Conservation (phyloP, 2,113 vertebrate species). For the Proteles cristata region DNA sequence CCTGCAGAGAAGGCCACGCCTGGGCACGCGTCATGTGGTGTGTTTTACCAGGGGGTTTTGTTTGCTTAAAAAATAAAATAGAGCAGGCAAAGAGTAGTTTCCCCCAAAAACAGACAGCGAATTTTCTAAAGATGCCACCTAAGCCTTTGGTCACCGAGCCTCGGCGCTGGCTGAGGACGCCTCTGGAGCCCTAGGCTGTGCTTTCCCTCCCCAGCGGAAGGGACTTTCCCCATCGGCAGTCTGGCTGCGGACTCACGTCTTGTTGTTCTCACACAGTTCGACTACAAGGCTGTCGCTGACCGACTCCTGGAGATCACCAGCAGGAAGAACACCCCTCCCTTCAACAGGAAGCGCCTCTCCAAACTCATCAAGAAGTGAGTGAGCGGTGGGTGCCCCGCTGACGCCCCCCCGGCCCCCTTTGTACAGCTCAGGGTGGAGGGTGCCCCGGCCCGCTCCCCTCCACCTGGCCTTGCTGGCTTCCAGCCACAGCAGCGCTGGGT, state of each 20-base stretch:
- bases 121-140: background rate
- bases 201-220: fast-evolving
- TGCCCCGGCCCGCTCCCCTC: background rate
- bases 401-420: too few relatives aligned
- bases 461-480: background rate
- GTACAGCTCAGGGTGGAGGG: fast-evolving
- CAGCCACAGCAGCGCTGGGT: fast-evolving
- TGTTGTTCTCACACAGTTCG: slow-evolving; percentile 87
- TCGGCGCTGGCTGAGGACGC: fast-evolving
- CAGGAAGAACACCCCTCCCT: slow-evolving; percentile 84
- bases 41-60: background rate
- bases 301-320: slow-evolving; percentile 89
- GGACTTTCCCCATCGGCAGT: fast-evolving
- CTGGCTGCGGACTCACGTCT: fast-evolving
- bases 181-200: fast-evolving
- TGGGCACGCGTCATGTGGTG: too few relatives aligned
- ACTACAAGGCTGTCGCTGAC: slow-evolving; percentile 91
- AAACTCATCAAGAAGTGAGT: slow-evolving; percentile 93
- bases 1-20: too few relatives aligned
- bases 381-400: fast-evolving
- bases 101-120: background rate
- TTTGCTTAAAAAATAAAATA: background rate
- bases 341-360: slow-evolving; percentile 91
- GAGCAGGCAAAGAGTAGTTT: background rate
- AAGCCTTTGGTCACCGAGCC: fast-evolving